Conservation (phyloP, 2,797 vertebrate species). For the Kryptopterus vitreolus region DNA sequence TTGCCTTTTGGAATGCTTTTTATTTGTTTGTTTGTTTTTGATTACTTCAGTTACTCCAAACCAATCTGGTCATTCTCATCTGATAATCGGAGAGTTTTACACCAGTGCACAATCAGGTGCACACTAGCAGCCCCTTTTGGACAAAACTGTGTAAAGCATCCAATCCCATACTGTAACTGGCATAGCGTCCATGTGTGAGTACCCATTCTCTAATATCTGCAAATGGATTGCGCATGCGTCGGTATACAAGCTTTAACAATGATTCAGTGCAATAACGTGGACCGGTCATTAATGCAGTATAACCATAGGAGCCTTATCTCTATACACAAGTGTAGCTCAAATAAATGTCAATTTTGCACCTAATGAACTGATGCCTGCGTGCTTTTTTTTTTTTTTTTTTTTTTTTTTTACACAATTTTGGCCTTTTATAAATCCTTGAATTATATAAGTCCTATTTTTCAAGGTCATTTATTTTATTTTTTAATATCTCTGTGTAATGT, state of each 20-base stretch:
- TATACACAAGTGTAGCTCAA: neutral
- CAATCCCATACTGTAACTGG: neutral
- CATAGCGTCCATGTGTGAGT: no score
- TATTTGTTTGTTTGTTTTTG: no score
- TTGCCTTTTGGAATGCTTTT: no score
- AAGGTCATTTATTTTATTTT: no score
- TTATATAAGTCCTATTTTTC: no score
- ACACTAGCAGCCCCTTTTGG: neutral
- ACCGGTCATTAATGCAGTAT: neutral
- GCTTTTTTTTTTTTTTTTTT: neutral
- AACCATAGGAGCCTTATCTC: neutral
- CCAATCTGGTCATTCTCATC: no score
- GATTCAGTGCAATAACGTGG: neutral
- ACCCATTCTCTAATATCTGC: no score
- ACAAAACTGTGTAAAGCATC: neutral
- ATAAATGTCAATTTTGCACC: slow-evolving; percentile 2
- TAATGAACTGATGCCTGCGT: neutral
- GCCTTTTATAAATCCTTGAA: no score
- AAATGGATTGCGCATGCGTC: neutral
- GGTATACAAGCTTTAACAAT: neutral
- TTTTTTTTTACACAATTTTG: no score
- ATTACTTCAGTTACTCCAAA: no score
- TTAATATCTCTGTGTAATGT: no score
- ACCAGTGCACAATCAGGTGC: neutral
- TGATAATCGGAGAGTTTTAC: no score